Evolutionary conservation across 1,140 invertebrate species (phyloP), one percentile per base, ranked within the genome.

Genomic region (Frieseomelitta varia): DNA sequence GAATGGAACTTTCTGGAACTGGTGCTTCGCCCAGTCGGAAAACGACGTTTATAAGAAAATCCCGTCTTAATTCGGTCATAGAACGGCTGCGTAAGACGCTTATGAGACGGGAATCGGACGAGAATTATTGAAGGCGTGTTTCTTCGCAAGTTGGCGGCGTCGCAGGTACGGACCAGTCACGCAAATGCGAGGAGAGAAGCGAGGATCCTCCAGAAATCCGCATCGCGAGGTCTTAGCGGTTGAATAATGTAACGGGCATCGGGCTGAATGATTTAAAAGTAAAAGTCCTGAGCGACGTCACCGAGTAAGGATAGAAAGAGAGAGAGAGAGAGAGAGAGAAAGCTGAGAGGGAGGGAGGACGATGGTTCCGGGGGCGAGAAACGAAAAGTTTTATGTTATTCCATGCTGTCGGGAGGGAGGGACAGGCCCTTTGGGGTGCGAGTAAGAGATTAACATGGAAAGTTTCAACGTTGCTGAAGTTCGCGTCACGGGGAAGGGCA

Each of bases 231-330:
- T 90, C 87, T 91, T 92, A 91, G 88, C 89, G 85, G 88, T 88
- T 93, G 93, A 94, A 94, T 94, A 94, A 94, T 94, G 92, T 93
- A 93, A 93, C 91, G 91, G 87, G 91, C 91, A 93, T 92, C 89
- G 90, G 89, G 85, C 87, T 93, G 91, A 93, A 94, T 93, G 92
- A 94, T 94, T 94, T 93, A 93, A 93, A 93, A 93, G 91, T 93
- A 93, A 90, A 93, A 93, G 92, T 91, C 92, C 88, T 91, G 92
- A 91, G 89, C 90, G 87, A 90, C 89, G 88, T 89, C 88, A 90
- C 81, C 65, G 77, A 81, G 81, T 77, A 69, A 85, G 79, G 63
- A 55, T 63, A 72, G 78, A 77, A 39, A 72, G 58, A 72, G 17
- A 30, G 27, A 55, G n/a, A 39, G 8, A 47, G 39, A 72, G 72